Evolutionary conservation across 2,113 vertebrate species (phyloP).

Genomic region (Nesogale talazaci): DNA sequence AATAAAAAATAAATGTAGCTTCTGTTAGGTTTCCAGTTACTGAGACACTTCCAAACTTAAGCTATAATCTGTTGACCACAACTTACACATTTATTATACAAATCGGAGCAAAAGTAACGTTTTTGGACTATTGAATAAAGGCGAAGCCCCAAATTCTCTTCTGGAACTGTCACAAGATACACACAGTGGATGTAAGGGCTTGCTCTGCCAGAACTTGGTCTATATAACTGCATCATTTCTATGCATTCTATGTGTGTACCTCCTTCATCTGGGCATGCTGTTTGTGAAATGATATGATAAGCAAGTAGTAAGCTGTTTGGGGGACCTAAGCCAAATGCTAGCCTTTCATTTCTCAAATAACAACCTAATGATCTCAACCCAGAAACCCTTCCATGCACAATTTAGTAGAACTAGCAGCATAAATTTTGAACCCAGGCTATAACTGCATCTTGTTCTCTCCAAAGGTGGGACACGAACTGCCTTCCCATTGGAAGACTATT

Average conservation of each 20-base stretch:
- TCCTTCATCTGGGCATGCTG: not conserved
- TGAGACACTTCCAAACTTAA: not conserved
- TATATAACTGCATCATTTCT: not conserved
- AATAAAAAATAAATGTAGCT: not conserved
- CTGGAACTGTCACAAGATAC: not conserved
- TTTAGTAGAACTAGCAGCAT: not conserved
- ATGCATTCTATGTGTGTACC: no score
- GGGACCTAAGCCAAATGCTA: slow-evolving; percentile 50
- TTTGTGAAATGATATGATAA: not conserved
- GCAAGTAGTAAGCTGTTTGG: not conserved
- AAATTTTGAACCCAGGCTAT: slow-evolving; percentile 14
- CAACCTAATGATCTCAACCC: not conserved
- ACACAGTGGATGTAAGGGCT: not conserved
- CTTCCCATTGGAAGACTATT: slow-evolving; percentile 11
- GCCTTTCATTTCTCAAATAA: slow-evolving; percentile 64
- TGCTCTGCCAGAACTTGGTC: not conserved
- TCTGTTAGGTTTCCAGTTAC: not conserved
- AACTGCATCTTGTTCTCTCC: slow-evolving; percentile 47
- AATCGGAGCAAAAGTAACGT: not conserved
- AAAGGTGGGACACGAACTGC: slow-evolving; percentile 55
- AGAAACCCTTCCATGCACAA: slow-evolving; percentile 30
- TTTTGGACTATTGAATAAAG: not conserved
- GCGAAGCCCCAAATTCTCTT: not conserved
- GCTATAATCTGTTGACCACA: not conserved
- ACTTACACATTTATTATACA: not conserved